Evolutionary conservation across 2,113 vertebrate genomes (phyloP).

Genomic region (Platichthys flesus): DNA sequence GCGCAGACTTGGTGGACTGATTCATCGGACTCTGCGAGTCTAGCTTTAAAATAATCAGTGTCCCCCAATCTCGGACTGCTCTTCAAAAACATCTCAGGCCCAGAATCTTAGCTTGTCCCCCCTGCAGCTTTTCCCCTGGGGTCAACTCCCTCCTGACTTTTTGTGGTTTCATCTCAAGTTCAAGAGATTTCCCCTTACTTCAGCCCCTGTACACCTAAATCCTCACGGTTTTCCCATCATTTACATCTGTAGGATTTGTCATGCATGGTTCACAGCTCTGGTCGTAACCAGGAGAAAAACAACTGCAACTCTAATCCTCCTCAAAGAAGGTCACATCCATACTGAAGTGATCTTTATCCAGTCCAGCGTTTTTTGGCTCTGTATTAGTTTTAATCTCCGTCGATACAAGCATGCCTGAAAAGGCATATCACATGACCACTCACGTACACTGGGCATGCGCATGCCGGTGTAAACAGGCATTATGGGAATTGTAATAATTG

Average conservation of each 20-base stretch:
- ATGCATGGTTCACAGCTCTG: conserved; percentile 48
- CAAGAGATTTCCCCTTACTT: conserved; percentile 60
- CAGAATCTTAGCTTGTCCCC: conserved; percentile 55
- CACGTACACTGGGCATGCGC: no score
- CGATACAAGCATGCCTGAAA: no score
- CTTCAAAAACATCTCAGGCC: conserved; percentile 39
- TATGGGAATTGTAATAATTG: no score
- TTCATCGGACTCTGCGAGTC: conserved; percentile 44
- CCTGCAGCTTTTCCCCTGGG: conserved; percentile 31
- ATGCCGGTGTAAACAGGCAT: no score
- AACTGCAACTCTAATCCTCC: conserved; percentile 71
- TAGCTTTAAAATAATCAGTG: conserved; percentile 57
- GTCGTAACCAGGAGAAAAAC: conserved; percentile 55
- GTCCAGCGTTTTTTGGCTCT: no score
- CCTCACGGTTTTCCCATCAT: conserved; percentile 46
- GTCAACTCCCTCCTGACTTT: conserved; percentile 64
- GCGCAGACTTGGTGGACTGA: background rate
- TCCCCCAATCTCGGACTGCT: conserved; percentile 54
- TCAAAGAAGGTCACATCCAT: conserved; percentile 54
- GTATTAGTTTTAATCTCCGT: no score
- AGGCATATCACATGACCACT: no score
- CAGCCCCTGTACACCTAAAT: conserved; percentile 21
- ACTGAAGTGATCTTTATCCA: no score
- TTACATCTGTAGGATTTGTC: conserved; percentile 64
- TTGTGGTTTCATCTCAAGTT: conserved; percentile 68